Conservation (phyloP, 2,797 vertebrate genomes). For the Ispidina picta region DNA sequence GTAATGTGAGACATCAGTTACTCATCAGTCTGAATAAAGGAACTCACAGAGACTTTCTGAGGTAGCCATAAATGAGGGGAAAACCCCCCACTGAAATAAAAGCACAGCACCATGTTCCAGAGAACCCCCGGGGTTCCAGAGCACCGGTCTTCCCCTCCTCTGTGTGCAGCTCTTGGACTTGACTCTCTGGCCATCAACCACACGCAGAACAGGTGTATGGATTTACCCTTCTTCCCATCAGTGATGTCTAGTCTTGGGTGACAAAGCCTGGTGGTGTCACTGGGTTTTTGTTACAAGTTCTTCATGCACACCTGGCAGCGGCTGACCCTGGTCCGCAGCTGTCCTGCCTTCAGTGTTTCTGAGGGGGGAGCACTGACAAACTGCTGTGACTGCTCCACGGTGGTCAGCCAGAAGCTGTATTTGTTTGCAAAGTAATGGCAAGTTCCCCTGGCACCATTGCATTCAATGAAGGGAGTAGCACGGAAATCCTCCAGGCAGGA, state of each 20-base stretch:
- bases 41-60: constrained; percentile 76
- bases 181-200: not conserved
- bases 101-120: constrained; percentile 84
- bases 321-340: constrained; percentile 87
- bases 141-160: constrained; percentile 7
- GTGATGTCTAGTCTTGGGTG: not conserved
- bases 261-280: not conserved
- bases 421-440: constrained; percentile 98
- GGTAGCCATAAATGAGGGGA: constrained; percentile 83
- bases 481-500: constrained; percentile 97
- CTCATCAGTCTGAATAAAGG: not conserved
- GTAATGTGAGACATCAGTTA: not conserved
- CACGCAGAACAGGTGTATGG: not conserved
- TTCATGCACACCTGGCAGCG: constrained; percentile 99
- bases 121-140: constrained; percentile 21
- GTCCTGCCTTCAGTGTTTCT: constrained; percentile 90
- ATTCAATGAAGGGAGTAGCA: constrained; percentile 95
- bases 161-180: not conserved
- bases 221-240: not conserved
- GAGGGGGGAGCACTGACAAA: constrained; percentile 79
- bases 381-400: constrained; percentile 83
- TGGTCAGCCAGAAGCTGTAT: constrained; percentile 97
- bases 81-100: constrained; percentile 14
- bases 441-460: constrained; percentile 88
- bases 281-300: constrained; percentile 77